Evolutionary conservation across 92 coral and sea anemone genomes (phyloP).

Genomic region (Pocillopora meandrina): DNA sequence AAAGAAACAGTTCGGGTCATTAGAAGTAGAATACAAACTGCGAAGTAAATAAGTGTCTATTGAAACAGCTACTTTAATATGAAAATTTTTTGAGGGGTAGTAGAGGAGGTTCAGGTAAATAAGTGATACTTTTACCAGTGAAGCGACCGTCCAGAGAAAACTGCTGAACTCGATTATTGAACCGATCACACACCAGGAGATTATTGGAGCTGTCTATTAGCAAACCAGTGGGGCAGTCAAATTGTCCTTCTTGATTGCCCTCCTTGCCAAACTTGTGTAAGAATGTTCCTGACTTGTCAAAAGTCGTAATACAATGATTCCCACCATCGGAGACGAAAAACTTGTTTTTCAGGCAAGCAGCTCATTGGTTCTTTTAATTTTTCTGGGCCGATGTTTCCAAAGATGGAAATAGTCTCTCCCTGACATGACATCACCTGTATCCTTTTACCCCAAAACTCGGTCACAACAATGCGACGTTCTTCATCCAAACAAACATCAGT

Average conservation of each 20-base stretch:
- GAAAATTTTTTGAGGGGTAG: no score
- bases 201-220: not conserved
- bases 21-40: no score
- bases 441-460: not conserved
- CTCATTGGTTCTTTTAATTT: not conserved
- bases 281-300: not conserved
- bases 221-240: not conserved
- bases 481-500: not conserved
- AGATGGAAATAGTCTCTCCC: not conserved
- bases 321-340: not conserved
- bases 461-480: not conserved
- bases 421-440: not conserved
- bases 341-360: not conserved
- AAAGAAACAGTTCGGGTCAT: no score
- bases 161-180: not conserved
- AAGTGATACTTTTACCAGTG: not conserved
- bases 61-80: no score
- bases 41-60: no score
- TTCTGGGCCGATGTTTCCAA: not conserved
- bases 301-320: not conserved
- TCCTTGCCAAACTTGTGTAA: not conserved
- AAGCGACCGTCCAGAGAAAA: conserved; percentile 2
- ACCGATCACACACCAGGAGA: not conserved
- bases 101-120: not conserved
- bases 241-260: conserved; percentile 1